Conservation (phyloP, 2,797 vertebrate species). For the Melanotaenia boesemani region DNA sequence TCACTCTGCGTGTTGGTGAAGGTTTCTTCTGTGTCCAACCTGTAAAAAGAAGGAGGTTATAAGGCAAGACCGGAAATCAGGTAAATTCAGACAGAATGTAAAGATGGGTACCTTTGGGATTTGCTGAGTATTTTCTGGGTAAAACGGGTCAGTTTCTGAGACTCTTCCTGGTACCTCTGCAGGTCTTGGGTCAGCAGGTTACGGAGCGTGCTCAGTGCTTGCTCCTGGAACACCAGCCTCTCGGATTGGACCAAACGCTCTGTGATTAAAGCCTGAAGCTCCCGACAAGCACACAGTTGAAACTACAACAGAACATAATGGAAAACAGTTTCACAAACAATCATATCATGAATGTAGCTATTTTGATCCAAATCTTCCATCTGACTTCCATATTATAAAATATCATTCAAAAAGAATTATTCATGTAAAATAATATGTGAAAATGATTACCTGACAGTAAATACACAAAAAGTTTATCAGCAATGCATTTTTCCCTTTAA, state of each 20-base stretch:
- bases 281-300: conserved; percentile 35
- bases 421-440: too few relatives aligned
- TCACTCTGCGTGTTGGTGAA: conserved; percentile 16
- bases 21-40: conserved; percentile 37
- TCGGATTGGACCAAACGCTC: conserved; percentile 60
- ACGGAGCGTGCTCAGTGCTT: conserved; percentile 72
- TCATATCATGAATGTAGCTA: too few relatives aligned
- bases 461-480: too few relatives aligned
- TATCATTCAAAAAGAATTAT: too few relatives aligned
- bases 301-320: conserved; percentile 14
- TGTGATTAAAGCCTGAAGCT: conserved; percentile 59
- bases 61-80: not conserved
- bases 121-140: conserved; percentile 25
- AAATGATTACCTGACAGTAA: too few relatives aligned
- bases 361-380: too few relatives aligned
- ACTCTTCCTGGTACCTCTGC: conserved; percentile 71
- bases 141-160: conserved; percentile 51
- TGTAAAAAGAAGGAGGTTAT: conserved; percentile 20
- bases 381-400: too few relatives aligned
- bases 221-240: conserved; percentile 68
- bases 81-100: not conserved
- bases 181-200: conserved; percentile 75
- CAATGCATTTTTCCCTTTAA: too few relatives aligned
- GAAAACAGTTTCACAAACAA: not conserved
- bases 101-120: conserved; percentile 39